Evolutionary conservation across 2,888 invertebrate genomes (phyloP), one percentile per base, ranked within the genome.

Genomic region (Endotricha flammealis): DNA sequence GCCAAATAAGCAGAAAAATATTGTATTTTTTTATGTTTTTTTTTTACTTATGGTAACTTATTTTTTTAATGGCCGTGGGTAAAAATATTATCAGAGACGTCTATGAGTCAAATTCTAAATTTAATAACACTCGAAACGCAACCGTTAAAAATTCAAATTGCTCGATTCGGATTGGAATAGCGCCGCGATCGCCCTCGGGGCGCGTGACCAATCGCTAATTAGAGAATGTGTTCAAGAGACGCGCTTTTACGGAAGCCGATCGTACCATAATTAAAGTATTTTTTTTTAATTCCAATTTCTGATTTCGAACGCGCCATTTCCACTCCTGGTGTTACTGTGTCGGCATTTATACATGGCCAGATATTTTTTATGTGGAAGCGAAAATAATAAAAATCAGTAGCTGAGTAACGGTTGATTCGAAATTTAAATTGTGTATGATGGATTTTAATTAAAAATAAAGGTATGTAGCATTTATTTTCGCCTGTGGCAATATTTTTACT

Each of bases 151-250:
- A 83, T 82, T 77, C 79, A 78, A 83, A 83, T 79, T 73, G 72
- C 69, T 66, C 68, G 74, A 74, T 75, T 76, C 73, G 62, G 71
- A 75, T 76, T 64, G 62, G 71, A 75, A 73, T 66, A 66, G 54
- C 58, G 55, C 57, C 56, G 59, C 62, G 66, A 70, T 68, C 62
- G 72, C 72, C 72, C 71, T 64, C 66, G 72, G 72, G 66, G 73
- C 77, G 83, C 81, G 83, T 82, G 81, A 75, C 85, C 81, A 86
- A 86, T 86, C 79, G 82, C 78, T 85, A 86, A 86, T 85, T 82
- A 82, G 83, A 73, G 75, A 81, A 79, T 78, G 79, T 77, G 76
- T 72, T 76, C 74, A 40, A 47, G 29, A 53, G 53, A 61, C 63
- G 67, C 64, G 67, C 73, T 67, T 67, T 67, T 68, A 77, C 85